Evolutionary conservation across 2,888 invertebrate genomes (phyloP), one percentile per base, ranked within the genome.

Genomic region (Leistus spinibarbis): DNA sequence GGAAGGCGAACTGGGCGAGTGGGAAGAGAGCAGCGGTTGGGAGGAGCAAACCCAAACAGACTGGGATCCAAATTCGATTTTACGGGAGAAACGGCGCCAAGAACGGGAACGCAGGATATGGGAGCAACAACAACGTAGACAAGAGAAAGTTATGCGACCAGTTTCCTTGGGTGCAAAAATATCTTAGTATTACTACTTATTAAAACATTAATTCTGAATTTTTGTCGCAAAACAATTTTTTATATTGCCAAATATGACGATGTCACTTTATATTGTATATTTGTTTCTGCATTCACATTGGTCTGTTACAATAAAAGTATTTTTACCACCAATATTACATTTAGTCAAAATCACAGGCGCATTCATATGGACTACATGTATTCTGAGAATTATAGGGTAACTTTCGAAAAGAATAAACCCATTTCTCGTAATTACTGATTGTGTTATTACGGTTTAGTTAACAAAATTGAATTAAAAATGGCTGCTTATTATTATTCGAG

Each of bases 1-100:
- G 79, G 80, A 80, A 19, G 80, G 82, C 64, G 84, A 85, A 78
- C 79, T 85, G 64, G 82, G 81, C 63, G 84, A 85, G 79, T 85
- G 85, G 85, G 84, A 84, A 75, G 85, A 85, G 72, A 82, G 79
- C 73, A 79, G 80, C 9, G 84, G 84, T 5, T 76, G 76, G 57
- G 85, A 85, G 84, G 85, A 84, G 73, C 83, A 82, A 27, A 81
- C 84, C 62, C 80, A 81, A 5, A 73, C 83, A 54, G 84, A 83
- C 63, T 79, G 80, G 77, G 84, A 84, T 69, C 81, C 84, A 4
- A 82, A 82, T 76, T 80, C 82, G 75, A 80, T 82, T 5, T 76
- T 85, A 27, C 80, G 83, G 56, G 83, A 83, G 77, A 84, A 84
- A 73, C 83, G 84, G 76, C 77, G 82, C 57, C 80, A 82, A 75